phyloP scores from a whole-genome alignment of 2,797 vertebrate species.

The Chelonia mydas region DNA sequence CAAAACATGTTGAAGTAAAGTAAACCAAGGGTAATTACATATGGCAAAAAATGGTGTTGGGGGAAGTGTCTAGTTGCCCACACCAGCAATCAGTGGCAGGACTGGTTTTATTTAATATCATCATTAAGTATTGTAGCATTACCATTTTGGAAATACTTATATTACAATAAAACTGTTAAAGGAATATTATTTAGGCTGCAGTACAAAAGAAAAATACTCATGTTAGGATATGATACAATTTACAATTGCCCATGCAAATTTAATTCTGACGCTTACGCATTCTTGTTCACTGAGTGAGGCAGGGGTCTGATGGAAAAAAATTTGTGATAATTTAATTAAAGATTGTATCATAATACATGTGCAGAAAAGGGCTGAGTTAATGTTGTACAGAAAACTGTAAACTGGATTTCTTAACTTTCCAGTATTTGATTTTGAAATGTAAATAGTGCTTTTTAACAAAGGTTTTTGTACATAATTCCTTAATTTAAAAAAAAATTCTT shows the following conservation, averaged over 20 bases:
- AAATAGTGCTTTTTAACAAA: no score
- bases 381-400: background rate
- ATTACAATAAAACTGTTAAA: background rate
- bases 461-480: no score
- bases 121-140: background rate
- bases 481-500: background rate
- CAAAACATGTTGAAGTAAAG: background rate
- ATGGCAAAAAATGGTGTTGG: background rate
- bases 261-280: background rate
- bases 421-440: no score
- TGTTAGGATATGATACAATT: background rate
- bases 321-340: background rate
- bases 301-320: background rate
- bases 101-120: background rate
- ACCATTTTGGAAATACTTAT: background rate
- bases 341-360: background rate
- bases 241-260: background rate
- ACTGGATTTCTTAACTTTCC: background rate
- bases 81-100: background rate
- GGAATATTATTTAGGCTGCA: no score
- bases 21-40: background rate
- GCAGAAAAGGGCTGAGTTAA: background rate
- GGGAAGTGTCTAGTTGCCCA: background rate
- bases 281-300: background rate
- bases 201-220: background rate